Evolutionary conservation across 2,797 vertebrate species (phyloP), one percentile per base, ranked within the genome.

Genomic region (Enteromius mattozi): DNA sequence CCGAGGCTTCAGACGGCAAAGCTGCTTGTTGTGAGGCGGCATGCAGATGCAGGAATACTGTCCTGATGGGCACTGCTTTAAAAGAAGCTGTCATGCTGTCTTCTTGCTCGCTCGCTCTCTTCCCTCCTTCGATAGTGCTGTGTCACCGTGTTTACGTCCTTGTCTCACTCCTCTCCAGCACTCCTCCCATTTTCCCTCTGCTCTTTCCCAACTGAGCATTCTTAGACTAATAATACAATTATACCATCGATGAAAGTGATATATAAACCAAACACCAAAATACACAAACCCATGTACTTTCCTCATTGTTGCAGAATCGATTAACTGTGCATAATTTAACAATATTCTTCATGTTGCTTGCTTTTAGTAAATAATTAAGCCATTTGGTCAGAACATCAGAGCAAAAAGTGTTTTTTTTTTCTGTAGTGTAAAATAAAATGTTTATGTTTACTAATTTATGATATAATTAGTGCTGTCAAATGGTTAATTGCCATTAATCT

Each of bases 111-210:
- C 47, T 65, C 17, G 30, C 65, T 79, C 40, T 61, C 59, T 54
- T 80, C 70, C 17, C 70, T 81, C 24, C 54, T 35, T 77, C 45
- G 7, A 33, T 66, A 70, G 45, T 78, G 85, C 74, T 86, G 80
- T 86, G 85, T 82, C 85, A 82, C 80, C 75, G 42, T 61, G 74
- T 86, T 82, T 78, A 82, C 17, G 40, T 82, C 74, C 68, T 69
- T 68, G 42, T 82, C 83, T 86, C 56, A 16, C 51, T 81, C 63
- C 66, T 77, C 70, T 19, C 5, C 45, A 21, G n/a, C 47, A 17
- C 69, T 79, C 59, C 42, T 56, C 54, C 70, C 21, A 37, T 74
- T 63, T 71, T 56, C 27, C n/a, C 24, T 33, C 69, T 78, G 71
- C 21, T 83, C 54, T 83, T 82, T 71, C 33, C 66, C 56, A 21